Conservation (phyloP, 2,113 vertebrate genomes). For the Sceloporus tristichus region DNA sequence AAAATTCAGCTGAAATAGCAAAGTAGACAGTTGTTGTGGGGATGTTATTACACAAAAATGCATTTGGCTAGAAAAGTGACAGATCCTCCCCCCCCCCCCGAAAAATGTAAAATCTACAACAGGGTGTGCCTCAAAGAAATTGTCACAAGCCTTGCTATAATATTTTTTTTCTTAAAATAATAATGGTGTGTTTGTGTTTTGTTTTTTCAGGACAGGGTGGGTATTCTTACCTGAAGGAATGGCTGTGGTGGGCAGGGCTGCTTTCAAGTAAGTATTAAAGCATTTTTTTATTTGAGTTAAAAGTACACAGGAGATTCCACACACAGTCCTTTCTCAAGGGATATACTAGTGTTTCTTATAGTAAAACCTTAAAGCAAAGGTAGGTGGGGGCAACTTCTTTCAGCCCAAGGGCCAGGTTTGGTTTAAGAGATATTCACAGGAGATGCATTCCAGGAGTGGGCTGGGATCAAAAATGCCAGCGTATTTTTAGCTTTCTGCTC, state of each 20-base stretch:
- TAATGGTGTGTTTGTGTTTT: not conserved
- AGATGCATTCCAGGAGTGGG: too few relatives aligned
- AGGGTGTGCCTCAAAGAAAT: not conserved
- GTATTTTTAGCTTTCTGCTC: too few relatives aligned
- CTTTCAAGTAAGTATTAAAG: constrained; percentile 81
- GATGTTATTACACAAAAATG: not conserved
- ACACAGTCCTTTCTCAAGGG: not conserved
- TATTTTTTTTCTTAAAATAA: constrained; percentile 34
- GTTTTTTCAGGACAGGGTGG: constrained; percentile 80
- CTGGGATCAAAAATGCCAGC: too few relatives aligned
- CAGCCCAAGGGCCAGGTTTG: too few relatives aligned
- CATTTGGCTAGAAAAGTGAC: not conserved
- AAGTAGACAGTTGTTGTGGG: too few relatives aligned
- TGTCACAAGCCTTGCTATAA: not conserved
- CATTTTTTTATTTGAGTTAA: not conserved
- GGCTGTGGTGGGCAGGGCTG: constrained; percentile 86
- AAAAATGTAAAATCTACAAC: not conserved
- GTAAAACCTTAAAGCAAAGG: too few relatives aligned
- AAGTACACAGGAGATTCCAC: not conserved
- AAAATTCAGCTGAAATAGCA: not conserved
- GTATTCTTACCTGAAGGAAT: constrained; percentile 85
- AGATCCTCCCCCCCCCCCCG: not conserved
- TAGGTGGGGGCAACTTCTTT: too few relatives aligned
- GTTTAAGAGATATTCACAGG: too few relatives aligned
- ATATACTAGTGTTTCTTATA: not conserved